Conservation (phyloP, 2,888 invertebrate species). For the Penaeus monodon region DNA sequence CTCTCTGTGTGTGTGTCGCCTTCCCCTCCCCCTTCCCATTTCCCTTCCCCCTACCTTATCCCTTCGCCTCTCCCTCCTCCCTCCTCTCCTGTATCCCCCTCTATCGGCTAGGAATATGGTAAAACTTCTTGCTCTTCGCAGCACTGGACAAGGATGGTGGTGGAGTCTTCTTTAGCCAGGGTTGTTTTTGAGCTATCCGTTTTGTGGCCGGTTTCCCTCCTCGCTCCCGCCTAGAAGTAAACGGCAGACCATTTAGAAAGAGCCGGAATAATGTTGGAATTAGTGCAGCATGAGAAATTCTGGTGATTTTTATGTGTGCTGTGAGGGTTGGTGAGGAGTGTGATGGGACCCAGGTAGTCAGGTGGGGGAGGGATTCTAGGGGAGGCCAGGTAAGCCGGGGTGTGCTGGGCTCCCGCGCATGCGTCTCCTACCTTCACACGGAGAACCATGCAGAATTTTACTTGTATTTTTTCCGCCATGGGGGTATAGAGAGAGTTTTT, state of each 20-base stretch:
- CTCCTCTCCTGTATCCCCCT: too few relatives aligned
- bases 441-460: neutral
- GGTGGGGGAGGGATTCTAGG: constrained; percentile 30
- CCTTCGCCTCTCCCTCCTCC: neutral
- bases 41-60: constrained; percentile 1
- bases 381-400: constrained; percentile 57
- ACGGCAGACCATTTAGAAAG: neutral
- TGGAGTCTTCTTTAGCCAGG: too few relatives aligned
- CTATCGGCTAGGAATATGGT: too few relatives aligned
- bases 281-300: constrained; percentile 16
- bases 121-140: too few relatives aligned
- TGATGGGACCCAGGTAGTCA: constrained; percentile 43
- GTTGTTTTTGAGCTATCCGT: too few relatives aligned
- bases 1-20: neutral
- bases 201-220: too few relatives aligned
- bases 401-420: constrained; percentile 54
- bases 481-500: neutral
- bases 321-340: constrained; percentile 48
- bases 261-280: neutral
- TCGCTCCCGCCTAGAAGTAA: neutral
- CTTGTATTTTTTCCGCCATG: too few relatives aligned
- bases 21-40: neutral
- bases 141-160: too few relatives aligned
- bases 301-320: constrained; percentile 42
- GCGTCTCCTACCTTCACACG: constrained; percentile 37